A percentile compares a stretch with the other conserved stretches of the same genome.
phyloP scores from a whole-genome alignment of 2,113 vertebrate genomes.

The Desmodus rotundus region DNA sequence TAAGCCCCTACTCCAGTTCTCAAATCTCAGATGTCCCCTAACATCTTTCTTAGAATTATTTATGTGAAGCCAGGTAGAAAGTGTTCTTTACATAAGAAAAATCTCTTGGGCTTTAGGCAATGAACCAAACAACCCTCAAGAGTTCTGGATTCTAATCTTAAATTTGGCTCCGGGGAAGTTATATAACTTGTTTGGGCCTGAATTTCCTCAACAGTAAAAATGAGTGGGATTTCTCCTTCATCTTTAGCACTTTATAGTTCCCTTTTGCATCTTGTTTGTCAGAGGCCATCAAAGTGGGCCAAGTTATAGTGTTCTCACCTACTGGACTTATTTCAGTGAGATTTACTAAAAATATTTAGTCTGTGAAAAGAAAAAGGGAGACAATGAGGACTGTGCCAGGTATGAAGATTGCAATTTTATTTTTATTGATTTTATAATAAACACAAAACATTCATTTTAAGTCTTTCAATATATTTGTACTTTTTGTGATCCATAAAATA shows the following conservation, averaged over 20 bases:
- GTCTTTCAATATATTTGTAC: neutral
- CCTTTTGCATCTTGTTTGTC: neutral
- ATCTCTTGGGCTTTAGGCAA: neutral
- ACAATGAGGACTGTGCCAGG: neutral
- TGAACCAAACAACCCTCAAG: neutral
- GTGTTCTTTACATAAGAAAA: neutral
- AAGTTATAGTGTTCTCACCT: neutral
- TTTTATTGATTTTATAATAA: neutral
- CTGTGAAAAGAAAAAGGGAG: neutral
- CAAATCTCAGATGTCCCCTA: neutral
- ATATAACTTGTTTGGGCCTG: too few species aligned
- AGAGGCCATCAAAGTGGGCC: neutral
- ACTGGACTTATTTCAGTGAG: neutral
- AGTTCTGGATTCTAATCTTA: neutral
- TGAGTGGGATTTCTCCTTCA: neutral
- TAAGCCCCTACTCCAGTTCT: neutral
- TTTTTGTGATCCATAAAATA: neutral
- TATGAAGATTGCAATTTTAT: neutral
- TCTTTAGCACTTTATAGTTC: neutral
- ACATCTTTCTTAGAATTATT: neutral
- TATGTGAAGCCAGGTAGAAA: neutral
- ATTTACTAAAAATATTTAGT: neutral
- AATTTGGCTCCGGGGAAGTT: neutral
- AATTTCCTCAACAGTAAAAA: neutral
- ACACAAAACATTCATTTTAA: neutral